These are phyloP conservation scores for Cyaniris semiargus DNA, from an alignment of 2,888 invertebrate species.

Conservation along the genomic window DNA sequence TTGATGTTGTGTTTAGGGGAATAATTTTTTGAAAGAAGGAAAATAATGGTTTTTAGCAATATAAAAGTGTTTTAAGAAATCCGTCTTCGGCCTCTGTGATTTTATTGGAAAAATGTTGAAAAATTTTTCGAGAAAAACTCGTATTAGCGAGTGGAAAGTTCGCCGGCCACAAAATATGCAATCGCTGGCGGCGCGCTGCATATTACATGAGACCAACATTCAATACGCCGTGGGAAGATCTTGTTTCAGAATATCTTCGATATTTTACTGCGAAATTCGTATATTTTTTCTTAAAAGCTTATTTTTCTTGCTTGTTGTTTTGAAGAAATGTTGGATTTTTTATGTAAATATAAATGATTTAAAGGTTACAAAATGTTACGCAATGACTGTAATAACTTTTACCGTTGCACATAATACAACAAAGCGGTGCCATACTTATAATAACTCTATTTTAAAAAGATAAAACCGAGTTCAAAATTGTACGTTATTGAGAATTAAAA, in stretches of 20 bases:
- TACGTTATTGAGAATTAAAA: too few species aligned
- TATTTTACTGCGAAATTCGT: conserved; percentile 29
- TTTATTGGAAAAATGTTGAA: neutral
- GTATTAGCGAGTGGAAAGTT: conserved; percentile 52
- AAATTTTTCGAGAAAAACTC: conserved; percentile 42
- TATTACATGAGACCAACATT: conserved; percentile 75
- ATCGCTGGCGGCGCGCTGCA: conserved; percentile 58
- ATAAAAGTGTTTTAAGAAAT: neutral
- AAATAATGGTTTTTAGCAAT: too few species aligned
- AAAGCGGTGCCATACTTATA: neutral
- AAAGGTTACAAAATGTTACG: too few species aligned
- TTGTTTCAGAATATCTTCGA: conserved; percentile 34
- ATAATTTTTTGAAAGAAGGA: too few species aligned
- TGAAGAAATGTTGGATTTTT: neutral
- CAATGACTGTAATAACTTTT: too few species aligned
- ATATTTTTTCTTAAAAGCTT: neutral
- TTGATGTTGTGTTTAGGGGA: too few species aligned
- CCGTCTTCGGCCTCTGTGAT: neutral
- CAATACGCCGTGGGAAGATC: conserved; percentile 66
- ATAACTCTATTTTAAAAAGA: too few species aligned
- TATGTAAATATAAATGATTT: too few species aligned
- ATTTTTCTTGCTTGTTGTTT: neutral
- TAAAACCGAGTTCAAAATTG: too few species aligned
- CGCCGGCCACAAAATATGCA: conserved; percentile 64
- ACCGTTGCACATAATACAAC: too few species aligned